Base-by-base conservation (phyloP, 2,113 vertebrate genomes). In the Otis tarda region DNA sequence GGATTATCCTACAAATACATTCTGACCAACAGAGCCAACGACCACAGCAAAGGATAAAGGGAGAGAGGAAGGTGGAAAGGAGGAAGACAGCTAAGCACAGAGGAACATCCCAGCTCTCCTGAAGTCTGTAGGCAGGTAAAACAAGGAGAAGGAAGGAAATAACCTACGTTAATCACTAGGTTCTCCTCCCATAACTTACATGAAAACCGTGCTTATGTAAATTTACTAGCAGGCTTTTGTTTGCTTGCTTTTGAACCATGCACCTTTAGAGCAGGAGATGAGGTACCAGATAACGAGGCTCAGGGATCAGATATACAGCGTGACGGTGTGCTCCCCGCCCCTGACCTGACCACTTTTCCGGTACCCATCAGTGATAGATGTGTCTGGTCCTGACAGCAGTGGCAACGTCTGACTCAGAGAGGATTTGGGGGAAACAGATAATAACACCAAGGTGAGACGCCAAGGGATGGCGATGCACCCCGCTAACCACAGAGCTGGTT, bases 121-220 rank as follows among this genome's bases (percentile, higher is more conserved):
- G n/a, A 87, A 24, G 25, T 33, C 64, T 67, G 35, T 45, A 61
- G 41, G 37, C 24, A 47, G 9, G 14, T 37, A 83, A 77, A 79
- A 64, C 5, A 35, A 49, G 35, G 50, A 89, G 50, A 59, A 83
- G 68, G 73, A 70, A 63, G 60, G 81, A 68, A 71, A 61, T 50
- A 67, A 39, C 19, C 33, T 45, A 22, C 19, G 64, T 41, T n/a
- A 75, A 55, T 76, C 63, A 43, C 23, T 10, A 64, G n/a, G 12
- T 13, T 83, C 22, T 43, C 25, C 47, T 20, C 52, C 19, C 80
- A 56, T 23, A 43, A 17, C 27, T 65, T 70, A 55, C 11, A 5
- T 6, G 21, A 33, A 27, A 21, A 14, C 7, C 0, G 0, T 53
- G n/a, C 28, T 80, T 33, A 2, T 23, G 28, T 35, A 31, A 23